Evolutionary conservation across 2,797 vertebrate genomes (phyloP).

Genomic region (Enteromius thamalakanensis): DNA sequence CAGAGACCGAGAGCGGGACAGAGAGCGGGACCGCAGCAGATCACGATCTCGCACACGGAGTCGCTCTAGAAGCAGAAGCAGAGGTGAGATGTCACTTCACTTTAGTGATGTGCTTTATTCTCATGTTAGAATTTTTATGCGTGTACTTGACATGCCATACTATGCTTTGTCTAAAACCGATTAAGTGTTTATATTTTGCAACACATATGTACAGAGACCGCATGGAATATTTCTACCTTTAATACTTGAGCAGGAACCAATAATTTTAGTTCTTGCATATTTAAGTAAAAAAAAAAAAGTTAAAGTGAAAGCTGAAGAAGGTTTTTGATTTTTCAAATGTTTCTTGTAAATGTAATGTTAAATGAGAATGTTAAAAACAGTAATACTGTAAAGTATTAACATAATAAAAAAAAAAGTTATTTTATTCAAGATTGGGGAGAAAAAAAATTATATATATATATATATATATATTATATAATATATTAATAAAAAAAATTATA

Average conservation of each 20-base stretch:
- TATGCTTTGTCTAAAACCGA: background rate
- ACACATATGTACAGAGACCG: background rate
- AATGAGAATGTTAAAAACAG: background rate
- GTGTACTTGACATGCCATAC: background rate
- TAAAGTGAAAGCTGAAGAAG: background rate
- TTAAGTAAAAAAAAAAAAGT: background rate
- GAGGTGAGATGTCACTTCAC: slow-evolving; percentile 64
- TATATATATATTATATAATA: too few species aligned
- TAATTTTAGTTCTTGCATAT: background rate
- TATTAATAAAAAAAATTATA: too few species aligned
- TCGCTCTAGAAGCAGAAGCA: slow-evolving; percentile 73
- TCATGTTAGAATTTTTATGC: background rate
- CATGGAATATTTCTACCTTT: background rate
- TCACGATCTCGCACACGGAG: slow-evolving; percentile 86
- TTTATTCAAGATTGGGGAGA: background rate
- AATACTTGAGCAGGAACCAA: background rate
- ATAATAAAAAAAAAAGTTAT: too few species aligned
- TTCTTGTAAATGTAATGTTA: background rate
- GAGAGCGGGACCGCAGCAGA: slow-evolving; percentile 83
- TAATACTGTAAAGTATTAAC: background rate
- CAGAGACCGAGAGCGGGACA: slow-evolving; percentile 87
- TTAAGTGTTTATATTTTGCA: background rate
- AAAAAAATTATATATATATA: too few species aligned
- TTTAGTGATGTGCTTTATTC: background rate
- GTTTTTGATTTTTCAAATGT: too few species aligned